Evolutionary conservation across 2,888 invertebrate genomes (phyloP), one percentile per base, ranked within the genome.

Genomic region (Pristionchus exspectatus): DNA sequence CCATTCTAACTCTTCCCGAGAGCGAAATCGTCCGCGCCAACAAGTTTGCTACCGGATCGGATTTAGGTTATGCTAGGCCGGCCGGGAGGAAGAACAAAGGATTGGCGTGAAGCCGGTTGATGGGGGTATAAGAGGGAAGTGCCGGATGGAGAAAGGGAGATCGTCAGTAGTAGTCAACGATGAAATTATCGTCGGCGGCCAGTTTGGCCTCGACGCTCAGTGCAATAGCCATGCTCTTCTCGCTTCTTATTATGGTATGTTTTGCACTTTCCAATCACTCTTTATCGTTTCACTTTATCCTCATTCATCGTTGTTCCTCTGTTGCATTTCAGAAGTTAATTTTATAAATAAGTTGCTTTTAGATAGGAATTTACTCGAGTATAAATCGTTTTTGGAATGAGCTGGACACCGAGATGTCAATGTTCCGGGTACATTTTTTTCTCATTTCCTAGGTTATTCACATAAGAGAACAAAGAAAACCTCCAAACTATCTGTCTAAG

Each of bases 131-230:
- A 77, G n/a, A 33, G 33, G 77, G 84, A 50, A 30, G 21, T n/a
- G 27, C 84, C 84, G 84, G 27, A 54, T 84, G 27, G 21, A 81
- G 54, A 50, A 50, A 81, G 50, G 50, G 24, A 21, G 44, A 38
- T 77, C 44, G n/a, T n/a, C 33, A 33, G 24, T 27, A 21, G 54
- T 18, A 44, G 54, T 50, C 27, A 12, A 56, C 56, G 18, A 84
- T 84, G 84, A 84, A 59, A 56, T 30, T 86, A n/a, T 66, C 63
- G 38, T 66, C 86, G 66, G 86, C 66, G 86, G 86, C 86, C 63
- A 16, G 24, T n/a, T 12, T 86, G 63, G 86, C 86, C 86, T 86
- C 86, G 66, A 44, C 66, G 38, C 30, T 86, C 21, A 50, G 44
- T 24, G 86, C 63, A 21, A 14, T 86, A 2, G 66, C 66, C 10